Base-by-base conservation (phyloP, 2,113 vertebrate species). In the Rhinopomastus cyanomelas region DNA sequence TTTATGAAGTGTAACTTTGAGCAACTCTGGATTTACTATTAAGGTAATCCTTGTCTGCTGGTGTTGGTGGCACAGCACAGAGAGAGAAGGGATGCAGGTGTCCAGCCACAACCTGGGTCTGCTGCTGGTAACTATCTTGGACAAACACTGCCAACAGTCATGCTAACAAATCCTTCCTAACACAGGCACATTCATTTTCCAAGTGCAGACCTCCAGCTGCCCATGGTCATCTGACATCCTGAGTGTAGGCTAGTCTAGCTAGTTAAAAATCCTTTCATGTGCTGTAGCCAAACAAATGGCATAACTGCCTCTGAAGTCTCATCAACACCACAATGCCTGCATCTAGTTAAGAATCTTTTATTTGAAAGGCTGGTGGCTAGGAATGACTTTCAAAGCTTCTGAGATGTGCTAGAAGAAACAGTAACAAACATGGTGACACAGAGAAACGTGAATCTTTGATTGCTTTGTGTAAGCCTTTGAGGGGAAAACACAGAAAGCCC, bases 361-460 rank as follows among this genome's bases (percentile, higher is more conserved):
- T 60, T n/a, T 49, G 48, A 22, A 49, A 61, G 46, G 23, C 48
- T 52, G 49, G 12, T 37, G 29, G 21, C 27, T 4, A 71, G 30
- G 32, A 86, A 32, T 0, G 2, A 49, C 29, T 32, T 27, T 52
- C 27, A 29, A 55, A 68, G 57, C 71, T 44, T 49, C 80, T 76
- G 6, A 4, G 16, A 4, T 18, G 57, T 25, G 16, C 46, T 60
- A 49, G 12, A 1, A 59, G 57, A 11, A 60, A 23, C 39, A 37
- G 7, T 30, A 39, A 44, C 30, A 42, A 11, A 32, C 1, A 6
- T n/a, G 84, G 32, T 19, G 20, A 16, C 17, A 3, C 0, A 12
- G 59, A 3, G 11, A 32, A 8, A 66, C 46, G 48, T 0, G 2
- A 21, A 8, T 25, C 21, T 3, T 30, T 15, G 59, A 4, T 9